Conservation (phyloP, 2,797 vertebrate genomes). For the Gallinago nigripennis region DNA sequence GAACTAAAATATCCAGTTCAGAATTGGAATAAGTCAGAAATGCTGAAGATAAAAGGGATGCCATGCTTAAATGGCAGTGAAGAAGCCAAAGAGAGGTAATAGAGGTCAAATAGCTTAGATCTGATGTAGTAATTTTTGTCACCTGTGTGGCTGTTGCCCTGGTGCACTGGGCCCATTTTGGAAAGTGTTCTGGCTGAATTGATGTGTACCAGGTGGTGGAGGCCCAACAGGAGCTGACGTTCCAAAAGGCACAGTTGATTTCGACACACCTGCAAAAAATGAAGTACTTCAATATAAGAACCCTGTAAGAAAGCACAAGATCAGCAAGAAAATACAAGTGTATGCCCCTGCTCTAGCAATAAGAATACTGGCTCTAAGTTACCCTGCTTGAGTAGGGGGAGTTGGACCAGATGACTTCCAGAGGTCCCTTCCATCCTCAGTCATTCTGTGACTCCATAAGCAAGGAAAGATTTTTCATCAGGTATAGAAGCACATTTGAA, state of each 20-base stretch:
- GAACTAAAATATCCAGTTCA: neutral
- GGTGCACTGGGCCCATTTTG: constrained; percentile 79
- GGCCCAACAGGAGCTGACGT: constrained; percentile 73
- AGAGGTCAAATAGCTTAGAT: neutral
- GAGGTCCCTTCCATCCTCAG: neutral
- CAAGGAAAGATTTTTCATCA: neutral
- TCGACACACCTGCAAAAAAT: constrained; percentile 71
- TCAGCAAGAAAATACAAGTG: neutral
- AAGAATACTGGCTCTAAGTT: neutral
- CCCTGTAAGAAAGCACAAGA: neutral
- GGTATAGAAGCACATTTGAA: neutral
- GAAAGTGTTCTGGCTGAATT: constrained; percentile 77
- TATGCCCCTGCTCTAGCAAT: neutral
- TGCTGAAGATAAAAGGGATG: neutral
- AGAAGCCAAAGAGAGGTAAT: neutral
- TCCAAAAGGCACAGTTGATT: constrained; percentile 71
- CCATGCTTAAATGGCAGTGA: neutral
- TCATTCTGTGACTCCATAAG: neutral
- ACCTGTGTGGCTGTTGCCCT: constrained; percentile 84
- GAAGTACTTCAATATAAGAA: neutral
- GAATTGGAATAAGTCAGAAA: neutral
- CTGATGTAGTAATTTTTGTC: neutral
- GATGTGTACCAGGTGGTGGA: constrained; percentile 72
- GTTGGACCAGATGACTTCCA: neutral
- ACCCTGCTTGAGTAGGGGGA: neutral